Evolutionary conservation across 2,797 vertebrate genomes (phyloP).

Genomic region (Salmo trutta): DNA sequence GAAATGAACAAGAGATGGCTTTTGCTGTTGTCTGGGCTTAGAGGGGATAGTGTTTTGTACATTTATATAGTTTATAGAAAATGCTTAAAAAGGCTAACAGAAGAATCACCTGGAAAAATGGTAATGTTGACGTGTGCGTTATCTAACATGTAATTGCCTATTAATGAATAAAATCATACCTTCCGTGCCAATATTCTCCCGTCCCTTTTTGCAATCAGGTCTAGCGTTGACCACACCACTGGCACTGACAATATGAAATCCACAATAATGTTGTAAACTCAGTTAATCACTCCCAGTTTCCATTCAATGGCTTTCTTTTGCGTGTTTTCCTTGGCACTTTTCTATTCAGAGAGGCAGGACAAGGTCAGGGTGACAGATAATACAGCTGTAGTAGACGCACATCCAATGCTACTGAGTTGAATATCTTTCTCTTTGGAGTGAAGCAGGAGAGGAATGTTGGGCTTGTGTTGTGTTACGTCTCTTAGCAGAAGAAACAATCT

Average conservation of each 20-base stretch:
- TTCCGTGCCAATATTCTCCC: neutral
- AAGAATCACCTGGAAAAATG: no score
- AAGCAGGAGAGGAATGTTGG: neutral
- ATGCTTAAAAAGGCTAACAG: no score
- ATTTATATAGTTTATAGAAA: neutral
- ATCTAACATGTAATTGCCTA: neutral
- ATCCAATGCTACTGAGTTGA: neutral
- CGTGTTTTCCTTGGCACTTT: neutral
- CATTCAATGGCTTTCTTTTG: neutral
- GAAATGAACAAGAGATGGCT: slow-evolving; percentile 19
- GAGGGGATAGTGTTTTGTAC: neutral
- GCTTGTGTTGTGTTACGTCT: neutral
- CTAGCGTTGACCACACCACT: neutral
- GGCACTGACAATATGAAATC: neutral
- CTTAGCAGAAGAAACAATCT: neutral
- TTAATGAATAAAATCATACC: neutral
- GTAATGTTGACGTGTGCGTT: no score
- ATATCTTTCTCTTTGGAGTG: neutral
- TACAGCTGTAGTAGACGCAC: neutral
- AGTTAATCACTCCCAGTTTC: no score
- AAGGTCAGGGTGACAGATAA: neutral
- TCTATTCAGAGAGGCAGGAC: neutral
- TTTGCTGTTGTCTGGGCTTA: slow-evolving; percentile 37
- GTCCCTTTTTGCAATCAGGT: neutral
- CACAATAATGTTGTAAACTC: neutral